Conservation (phyloP, 2,113 vertebrate species). For the Ovis canadensis region DNA sequence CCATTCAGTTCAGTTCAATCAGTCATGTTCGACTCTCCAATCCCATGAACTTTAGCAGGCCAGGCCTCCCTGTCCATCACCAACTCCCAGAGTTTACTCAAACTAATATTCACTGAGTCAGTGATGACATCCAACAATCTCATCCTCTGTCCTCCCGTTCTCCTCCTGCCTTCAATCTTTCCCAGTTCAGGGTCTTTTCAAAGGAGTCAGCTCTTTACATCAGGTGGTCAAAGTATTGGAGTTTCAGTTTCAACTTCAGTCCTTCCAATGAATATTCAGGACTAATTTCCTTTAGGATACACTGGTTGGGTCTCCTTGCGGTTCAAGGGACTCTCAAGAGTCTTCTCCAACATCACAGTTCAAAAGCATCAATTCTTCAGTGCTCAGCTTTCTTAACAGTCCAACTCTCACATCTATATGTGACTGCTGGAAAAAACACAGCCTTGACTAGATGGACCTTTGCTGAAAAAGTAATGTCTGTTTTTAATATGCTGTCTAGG, state of each 20-base stretch:
- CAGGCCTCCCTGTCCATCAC: background rate
- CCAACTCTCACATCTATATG: background rate
- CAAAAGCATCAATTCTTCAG: background rate
- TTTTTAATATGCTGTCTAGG: background rate
- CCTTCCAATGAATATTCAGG: background rate
- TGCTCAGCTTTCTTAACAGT: background rate
- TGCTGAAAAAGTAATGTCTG: background rate
- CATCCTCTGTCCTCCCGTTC: background rate
- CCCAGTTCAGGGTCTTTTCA: background rate
- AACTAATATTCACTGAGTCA: background rate
- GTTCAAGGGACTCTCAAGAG: background rate
- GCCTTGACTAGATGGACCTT: background rate
- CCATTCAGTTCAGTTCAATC: background rate
- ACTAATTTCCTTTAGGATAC: background rate
- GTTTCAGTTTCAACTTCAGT: background rate
- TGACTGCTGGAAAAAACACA: background rate
- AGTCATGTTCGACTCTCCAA: accelerated
- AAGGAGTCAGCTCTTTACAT: background rate
- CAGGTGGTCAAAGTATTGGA: background rate
- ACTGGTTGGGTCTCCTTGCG: background rate
- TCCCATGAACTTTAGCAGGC: background rate
- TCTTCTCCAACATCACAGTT: background rate
- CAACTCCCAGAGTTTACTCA: background rate
- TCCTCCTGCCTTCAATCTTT: background rate
- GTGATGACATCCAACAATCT: background rate